Conservation (phyloP, 2,888 invertebrate genomes). For the Cenopis cana region DNA sequence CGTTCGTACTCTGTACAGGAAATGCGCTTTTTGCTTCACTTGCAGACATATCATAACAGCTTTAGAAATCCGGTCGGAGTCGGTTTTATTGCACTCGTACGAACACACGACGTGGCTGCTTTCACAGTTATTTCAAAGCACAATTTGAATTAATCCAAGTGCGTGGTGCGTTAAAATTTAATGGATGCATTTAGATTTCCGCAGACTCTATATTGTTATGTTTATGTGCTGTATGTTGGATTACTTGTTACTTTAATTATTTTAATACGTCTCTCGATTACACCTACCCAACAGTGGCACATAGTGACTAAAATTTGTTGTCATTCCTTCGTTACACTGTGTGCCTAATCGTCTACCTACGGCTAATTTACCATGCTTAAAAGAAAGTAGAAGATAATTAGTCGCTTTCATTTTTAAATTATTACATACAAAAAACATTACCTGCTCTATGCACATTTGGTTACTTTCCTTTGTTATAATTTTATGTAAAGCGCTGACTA, state of each 20-base stretch:
- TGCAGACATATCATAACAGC: conserved; percentile 49
- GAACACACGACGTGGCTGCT: conserved; percentile 45
- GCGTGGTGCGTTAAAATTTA: conserved; percentile 37
- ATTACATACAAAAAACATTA: conserved; percentile 44
- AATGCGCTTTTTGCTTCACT: conserved; percentile 55
- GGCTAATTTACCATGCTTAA: conserved; percentile 56
- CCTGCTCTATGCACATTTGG: conserved; percentile 27
- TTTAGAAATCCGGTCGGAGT: conserved; percentile 50
- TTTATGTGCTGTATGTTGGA: conserved; percentile 16
- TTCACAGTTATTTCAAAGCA: conserved; percentile 51
- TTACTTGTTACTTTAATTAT: not conserved
- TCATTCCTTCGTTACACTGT: not conserved
- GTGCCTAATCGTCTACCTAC: conserved; percentile 1
- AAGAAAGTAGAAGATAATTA: conserved; percentile 59
- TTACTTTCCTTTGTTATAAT: conserved; percentile 50
- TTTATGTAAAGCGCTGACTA: conserved; percentile 49
- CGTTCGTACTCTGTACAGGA: conserved; percentile 50
- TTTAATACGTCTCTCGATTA: not conserved
- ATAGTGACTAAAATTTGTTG: too few relatives aligned
- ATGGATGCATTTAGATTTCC: conserved; percentile 38
- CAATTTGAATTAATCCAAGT: conserved; percentile 47
- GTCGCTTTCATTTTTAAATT: conserved; percentile 59
- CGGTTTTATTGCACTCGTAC: conserved; percentile 48
- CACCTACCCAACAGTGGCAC: not conserved
- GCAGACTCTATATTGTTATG: conserved; percentile 14